Conservation (phyloP, 2,113 vertebrate species). For the Pollimyrus isidori region DNA sequence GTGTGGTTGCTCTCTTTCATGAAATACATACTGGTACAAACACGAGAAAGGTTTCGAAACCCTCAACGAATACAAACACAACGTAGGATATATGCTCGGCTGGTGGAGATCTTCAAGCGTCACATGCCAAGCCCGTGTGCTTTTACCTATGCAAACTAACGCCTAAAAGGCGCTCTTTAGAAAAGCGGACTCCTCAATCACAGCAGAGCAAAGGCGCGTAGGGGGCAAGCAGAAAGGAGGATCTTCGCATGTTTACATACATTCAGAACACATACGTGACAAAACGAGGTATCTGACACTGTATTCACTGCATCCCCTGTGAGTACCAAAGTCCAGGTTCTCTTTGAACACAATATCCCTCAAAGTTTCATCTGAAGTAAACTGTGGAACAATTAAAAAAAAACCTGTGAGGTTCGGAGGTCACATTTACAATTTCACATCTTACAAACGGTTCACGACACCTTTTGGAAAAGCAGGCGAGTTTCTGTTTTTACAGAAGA, state of each 20-base stretch:
- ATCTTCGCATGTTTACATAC: constrained; percentile 22
- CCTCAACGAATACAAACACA: constrained; percentile 54
- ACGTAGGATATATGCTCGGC: constrained; percentile 60
- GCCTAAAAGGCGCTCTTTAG: constrained; percentile 35
- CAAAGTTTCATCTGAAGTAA: constrained; percentile 37
- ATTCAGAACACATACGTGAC: constrained; percentile 35
- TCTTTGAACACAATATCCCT: constrained; percentile 52
- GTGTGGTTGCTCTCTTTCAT: constrained; percentile 54
- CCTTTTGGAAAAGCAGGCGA: constrained; percentile 45
- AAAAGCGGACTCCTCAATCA: constrained; percentile 39
- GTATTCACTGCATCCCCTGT: constrained; percentile 36
- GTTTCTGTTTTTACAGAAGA: constrained; percentile 19
- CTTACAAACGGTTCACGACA: constrained; percentile 56
- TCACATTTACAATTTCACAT: constrained; percentile 56
- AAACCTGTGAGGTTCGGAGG: constrained; percentile 21
- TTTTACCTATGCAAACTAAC: constrained; percentile 56
- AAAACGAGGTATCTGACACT: constrained; percentile 21
- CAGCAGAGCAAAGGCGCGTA: constrained; percentile 44
- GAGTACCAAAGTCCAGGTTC: constrained; percentile 41
- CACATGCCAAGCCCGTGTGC: constrained; percentile 61
- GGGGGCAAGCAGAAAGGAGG: background rate
- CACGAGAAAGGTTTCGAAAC: constrained; percentile 54
- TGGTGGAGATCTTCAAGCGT: constrained; percentile 55
- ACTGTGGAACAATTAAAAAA: constrained; percentile 38
- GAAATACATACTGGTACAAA: constrained; percentile 57